A percentile compares a stretch with the other conserved stretches of the same genome.
Conservation (phyloP, 30 jellyfish, hydroid and myxozoan species). For the Catostylus mosaicus region DNA sequence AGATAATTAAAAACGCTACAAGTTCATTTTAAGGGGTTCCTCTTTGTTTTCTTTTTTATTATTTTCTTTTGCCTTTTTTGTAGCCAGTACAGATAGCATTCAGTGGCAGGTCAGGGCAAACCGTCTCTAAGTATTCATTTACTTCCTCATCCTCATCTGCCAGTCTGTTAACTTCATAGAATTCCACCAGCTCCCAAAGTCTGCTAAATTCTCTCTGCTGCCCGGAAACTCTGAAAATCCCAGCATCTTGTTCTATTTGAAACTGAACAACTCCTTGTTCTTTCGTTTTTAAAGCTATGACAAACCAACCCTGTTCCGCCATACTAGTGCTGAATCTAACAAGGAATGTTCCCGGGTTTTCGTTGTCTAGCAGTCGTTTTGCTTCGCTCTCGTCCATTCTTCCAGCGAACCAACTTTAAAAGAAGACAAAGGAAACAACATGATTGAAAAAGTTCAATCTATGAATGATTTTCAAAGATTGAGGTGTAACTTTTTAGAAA, state of each 20-base stretch:
- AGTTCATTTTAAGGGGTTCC: too few species aligned
- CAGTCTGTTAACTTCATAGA: conserved; percentile 14
- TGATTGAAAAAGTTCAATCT: too few species aligned
- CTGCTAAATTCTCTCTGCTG: conserved; percentile 9
- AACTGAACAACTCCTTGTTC: conserved; percentile 26
- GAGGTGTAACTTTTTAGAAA: too few species aligned
- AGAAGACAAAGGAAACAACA: too few species aligned
- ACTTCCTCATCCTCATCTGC: conserved; percentile 27
- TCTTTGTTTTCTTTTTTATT: too few species aligned
- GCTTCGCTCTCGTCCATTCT: conserved; percentile 26
- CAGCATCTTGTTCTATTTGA: conserved; percentile 35
- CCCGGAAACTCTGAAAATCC: conserved; percentile 10
- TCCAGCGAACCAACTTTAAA: conserved; percentile 65
- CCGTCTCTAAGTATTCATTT: conserved; percentile 6
- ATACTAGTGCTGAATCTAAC: conserved; percentile 52
- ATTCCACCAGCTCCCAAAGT: conserved; percentile 21
- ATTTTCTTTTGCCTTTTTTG: conserved; percentile 15
- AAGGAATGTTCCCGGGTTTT: conserved; percentile 38
- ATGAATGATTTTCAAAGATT: too few species aligned
- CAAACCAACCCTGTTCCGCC: conserved; percentile 48
- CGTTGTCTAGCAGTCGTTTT: background rate
- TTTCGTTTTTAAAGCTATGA: conserved; percentile 36
- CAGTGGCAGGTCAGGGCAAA: conserved; percentile 56
- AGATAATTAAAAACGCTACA: too few species aligned
- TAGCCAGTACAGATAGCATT: conserved; percentile 53